Conservation (phyloP, 2,113 vertebrate species). For the Apaloderma vittatum region DNA sequence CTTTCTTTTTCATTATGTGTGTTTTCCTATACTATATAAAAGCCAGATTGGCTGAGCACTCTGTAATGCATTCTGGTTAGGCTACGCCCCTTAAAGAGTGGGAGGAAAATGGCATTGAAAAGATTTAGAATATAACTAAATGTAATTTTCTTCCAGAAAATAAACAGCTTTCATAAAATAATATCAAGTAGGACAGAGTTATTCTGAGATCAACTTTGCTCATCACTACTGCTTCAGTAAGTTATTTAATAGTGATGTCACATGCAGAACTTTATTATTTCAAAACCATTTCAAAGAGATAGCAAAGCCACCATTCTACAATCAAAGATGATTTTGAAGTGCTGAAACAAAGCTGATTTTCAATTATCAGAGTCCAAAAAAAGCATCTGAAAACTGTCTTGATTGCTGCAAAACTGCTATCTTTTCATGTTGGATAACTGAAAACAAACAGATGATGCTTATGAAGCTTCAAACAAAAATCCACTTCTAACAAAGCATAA, state of each 20-base stretch:
- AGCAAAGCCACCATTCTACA: background rate
- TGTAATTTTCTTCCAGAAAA: background rate
- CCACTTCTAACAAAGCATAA: slow-evolving; percentile 18
- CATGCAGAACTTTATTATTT: slow-evolving; percentile 28
- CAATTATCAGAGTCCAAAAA: slow-evolving; percentile 59
- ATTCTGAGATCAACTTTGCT: background rate
- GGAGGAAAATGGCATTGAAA: background rate
- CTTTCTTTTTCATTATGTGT: background rate
- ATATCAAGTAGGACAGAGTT: background rate
- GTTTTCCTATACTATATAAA: background rate
- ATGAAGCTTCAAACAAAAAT: slow-evolving; percentile 49
- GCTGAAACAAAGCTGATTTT: slow-evolving; percentile 67
- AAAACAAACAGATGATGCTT: slow-evolving; percentile 52
- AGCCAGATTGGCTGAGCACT: background rate
- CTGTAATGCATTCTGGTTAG: background rate
- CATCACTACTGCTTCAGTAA: background rate
- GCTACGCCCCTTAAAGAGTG: background rate
- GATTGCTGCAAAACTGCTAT: slow-evolving; percentile 29
- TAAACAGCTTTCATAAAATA: background rate
- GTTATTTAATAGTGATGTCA: background rate
- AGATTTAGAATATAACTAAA: background rate
- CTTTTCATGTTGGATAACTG: slow-evolving; percentile 50
- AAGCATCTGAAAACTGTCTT: slow-evolving; percentile 11
- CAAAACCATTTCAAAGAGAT: slow-evolving; percentile 16
- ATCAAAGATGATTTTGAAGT: slow-evolving; percentile 66